These are phyloP conservation scores for Mystacornis crossleyi DNA, from an alignment of 2,113 vertebrate genomes.

Conservation along the genomic window DNA sequence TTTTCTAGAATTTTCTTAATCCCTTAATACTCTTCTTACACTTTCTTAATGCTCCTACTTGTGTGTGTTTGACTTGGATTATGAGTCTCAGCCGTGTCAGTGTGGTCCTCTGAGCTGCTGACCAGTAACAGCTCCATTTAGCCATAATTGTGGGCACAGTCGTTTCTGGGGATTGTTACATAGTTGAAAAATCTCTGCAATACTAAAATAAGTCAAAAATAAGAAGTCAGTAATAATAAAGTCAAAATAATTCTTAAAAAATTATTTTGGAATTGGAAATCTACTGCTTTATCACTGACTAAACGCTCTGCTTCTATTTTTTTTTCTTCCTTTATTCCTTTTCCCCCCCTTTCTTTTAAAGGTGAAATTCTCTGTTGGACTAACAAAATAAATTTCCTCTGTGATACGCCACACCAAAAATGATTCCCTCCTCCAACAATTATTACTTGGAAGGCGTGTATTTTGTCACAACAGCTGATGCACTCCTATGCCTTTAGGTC, in stretches of 20 bases:
- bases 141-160: neutral
- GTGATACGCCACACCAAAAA: neutral
- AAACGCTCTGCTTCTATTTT: neutral
- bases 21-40: neutral
- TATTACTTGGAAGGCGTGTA: neutral
- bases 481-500: neutral
- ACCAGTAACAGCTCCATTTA: neutral
- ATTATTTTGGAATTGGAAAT: neutral
- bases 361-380: neutral
- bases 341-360: neutral
- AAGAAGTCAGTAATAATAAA: neutral
- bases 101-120: neutral
- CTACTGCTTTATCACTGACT: neutral
- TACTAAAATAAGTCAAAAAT: neutral
- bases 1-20: conserved; percentile 4
- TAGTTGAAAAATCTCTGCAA: neutral
- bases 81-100: neutral
- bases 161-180: neutral
- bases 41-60: neutral
- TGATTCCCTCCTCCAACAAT: neutral
- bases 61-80: conserved; percentile 30
- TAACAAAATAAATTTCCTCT: neutral
- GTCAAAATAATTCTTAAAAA: neutral
- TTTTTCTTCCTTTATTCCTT: too few species aligned
- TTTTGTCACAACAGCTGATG: neutral